Evolutionary conservation across 92 coral and sea anemone species (phyloP), one percentile per base, ranked within the genome.

Genomic region (Heteractis magnifica): DNA sequence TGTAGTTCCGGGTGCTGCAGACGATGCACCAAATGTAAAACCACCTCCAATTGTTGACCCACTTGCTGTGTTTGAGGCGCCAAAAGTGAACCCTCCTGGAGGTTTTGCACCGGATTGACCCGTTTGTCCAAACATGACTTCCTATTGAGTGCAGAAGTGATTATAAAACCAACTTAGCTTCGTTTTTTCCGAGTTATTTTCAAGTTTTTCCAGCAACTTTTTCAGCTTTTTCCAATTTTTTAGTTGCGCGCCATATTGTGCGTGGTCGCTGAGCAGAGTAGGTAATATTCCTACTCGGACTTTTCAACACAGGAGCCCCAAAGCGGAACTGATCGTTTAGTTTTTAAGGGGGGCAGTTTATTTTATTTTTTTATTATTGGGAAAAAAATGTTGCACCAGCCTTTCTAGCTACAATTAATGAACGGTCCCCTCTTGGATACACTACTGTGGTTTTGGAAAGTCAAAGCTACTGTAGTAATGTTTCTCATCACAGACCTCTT

Each of bases 1-100:
- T 5, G 73, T 51, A 14, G 82, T 10, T 15, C 74, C 82, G 4
- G 44, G 44, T 34, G 85, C 9, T 49, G 71, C 87, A 76, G 71
- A 4, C 6, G 81, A 8, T 12, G 71, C 26, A 19, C 89, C 91
- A 84, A 92, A 84, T 49, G 78, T 51, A 26, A 84, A 72, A 7
- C 84, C 93, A 53, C 88, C 48, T 52, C 79, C 26, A 16, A 81
- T 74, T 26, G 86, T 48, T 21, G 60, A 16, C 56, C 92, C 90
- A 76, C 87, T 81, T 4, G 82, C 8, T 48, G 84, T 51, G 65
- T 77, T 20, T 6, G 78, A 56, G 44, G 89, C 77, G 7, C 81
- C 52, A 16, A 75, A 75, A 6, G 19, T 75, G 34, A 75, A 75
- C 4, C 44, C 59, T 75, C 59, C 78, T 13, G 51, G 51, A 34